These are phyloP conservation scores for Phoebastria nigripes DNA, from an alignment of 2,797 vertebrate species.

Conservation along the genomic window DNA sequence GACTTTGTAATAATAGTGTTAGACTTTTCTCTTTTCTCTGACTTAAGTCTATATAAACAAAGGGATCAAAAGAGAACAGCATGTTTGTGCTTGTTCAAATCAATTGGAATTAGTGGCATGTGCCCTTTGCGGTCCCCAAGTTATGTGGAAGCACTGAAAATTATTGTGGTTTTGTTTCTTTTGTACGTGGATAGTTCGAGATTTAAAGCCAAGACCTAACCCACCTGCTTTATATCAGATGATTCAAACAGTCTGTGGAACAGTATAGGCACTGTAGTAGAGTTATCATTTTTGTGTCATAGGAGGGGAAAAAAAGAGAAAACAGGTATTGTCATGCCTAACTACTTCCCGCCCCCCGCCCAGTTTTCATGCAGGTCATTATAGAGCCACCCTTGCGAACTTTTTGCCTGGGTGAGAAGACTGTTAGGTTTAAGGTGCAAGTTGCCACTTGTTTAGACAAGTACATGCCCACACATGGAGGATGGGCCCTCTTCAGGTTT, in stretches of 20 bases:
- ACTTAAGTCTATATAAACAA: neutral
- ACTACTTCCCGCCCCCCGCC: too few species aligned
- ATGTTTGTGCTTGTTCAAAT: neutral
- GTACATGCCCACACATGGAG: neutral
- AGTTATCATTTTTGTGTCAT: neutral
- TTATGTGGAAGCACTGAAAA: neutral
- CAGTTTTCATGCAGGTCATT: neutral
- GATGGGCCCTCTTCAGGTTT: neutral
- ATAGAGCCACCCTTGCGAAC: neutral
- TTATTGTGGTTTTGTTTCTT: neutral
- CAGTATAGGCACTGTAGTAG: neutral
- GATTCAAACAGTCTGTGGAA: neutral
- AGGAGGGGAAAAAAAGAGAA: neutral
- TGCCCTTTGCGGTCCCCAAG: neutral
- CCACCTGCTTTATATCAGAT: neutral
- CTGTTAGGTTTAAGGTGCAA: neutral
- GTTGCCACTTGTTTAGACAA: neutral
- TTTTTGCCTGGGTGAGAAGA: neutral
- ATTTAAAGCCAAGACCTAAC: neutral
- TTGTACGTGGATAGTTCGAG: neutral
- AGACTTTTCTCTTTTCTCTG: neutral
- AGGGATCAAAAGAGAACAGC: neutral
- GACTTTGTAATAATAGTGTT: neutral
- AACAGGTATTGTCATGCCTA: neutral
- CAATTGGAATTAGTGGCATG: neutral